phyloP scores from a whole-genome alignment of 2,797 vertebrate genomes.

The Anguilla marmorata region DNA sequence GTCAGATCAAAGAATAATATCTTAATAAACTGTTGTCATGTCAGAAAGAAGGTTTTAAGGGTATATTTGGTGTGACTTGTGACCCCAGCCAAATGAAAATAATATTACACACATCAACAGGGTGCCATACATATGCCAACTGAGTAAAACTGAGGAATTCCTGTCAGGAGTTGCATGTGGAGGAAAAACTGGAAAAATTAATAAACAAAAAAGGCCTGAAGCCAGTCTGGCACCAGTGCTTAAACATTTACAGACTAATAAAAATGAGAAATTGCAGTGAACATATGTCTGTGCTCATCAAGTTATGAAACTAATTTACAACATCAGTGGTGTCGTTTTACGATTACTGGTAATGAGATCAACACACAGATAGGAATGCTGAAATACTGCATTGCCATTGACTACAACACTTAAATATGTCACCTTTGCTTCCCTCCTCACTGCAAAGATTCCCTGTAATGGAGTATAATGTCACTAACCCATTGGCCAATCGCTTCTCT shows the following conservation, averaged over 20 bases:
- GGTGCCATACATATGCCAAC: not conserved
- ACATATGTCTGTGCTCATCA: not conserved
- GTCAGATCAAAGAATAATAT: not conserved
- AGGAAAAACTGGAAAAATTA: not conserved
- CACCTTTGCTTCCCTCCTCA: not conserved
- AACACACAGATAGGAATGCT: not conserved
- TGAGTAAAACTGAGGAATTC: not conserved
- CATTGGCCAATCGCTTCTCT: not conserved
- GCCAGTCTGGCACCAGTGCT: not conserved
- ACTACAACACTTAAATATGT: not conserved
- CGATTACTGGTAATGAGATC: not conserved
- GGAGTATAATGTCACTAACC: not conserved
- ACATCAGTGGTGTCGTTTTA: not conserved
- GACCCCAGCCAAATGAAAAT: not conserved
- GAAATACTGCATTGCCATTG: not conserved
- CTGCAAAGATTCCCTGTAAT: not conserved
- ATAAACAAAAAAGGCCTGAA: not conserved
- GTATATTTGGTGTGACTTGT: not conserved
- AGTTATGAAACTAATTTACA: not conserved
- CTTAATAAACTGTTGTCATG: not conserved
- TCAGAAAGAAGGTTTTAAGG: not conserved
- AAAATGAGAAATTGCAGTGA: not conserved
- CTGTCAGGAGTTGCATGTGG: not conserved
- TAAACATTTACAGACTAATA: not conserved
- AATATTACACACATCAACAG: not conserved